These are phyloP conservation scores for Delphinapterus leucas DNA, from an alignment of 2,113 vertebrate species.

Conservation along the genomic window DNA sequence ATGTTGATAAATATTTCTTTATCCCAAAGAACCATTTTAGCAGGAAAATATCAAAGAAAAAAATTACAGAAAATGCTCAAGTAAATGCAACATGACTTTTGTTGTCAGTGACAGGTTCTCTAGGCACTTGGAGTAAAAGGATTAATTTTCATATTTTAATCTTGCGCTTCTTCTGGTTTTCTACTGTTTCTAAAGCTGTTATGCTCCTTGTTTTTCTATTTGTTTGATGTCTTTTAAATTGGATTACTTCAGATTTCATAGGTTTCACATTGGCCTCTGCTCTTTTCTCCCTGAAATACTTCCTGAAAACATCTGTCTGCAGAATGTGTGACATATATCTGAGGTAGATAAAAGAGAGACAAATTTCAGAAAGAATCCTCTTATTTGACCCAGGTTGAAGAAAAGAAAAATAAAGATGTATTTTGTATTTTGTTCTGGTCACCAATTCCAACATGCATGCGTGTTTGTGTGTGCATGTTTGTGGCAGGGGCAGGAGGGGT, in stretches of 20 bases:
- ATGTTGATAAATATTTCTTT: not conserved
- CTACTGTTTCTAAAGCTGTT: not conserved
- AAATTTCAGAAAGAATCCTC: constrained; percentile 47
- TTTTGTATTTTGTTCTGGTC: not conserved
- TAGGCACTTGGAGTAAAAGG: not conserved
- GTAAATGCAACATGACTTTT: not conserved
- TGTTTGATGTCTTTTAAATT: constrained; percentile 23
- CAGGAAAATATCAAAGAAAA: not conserved
- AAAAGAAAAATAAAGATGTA: constrained; percentile 7
- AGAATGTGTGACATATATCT: not conserved
- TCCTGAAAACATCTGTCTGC: constrained; percentile 22
- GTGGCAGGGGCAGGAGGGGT: not conserved
- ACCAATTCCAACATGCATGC: not conserved
- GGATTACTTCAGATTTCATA: constrained; percentile 31
- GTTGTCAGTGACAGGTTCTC: not conserved
- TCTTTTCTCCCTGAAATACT: not conserved
- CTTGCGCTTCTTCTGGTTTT: not conserved
- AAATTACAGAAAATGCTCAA: not conserved
- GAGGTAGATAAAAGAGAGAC: constrained; percentile 19
- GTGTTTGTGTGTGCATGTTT: not conserved
- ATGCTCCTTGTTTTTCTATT: not conserved
- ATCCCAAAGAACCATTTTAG: not conserved
- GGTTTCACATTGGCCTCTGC: constrained; percentile 1
- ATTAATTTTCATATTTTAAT: constrained; percentile 30
- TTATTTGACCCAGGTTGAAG: constrained; percentile 12